These are phyloP conservation scores for Passer montanus DNA, from an alignment of 2,113 vertebrate species.

Conservation along the genomic window DNA sequence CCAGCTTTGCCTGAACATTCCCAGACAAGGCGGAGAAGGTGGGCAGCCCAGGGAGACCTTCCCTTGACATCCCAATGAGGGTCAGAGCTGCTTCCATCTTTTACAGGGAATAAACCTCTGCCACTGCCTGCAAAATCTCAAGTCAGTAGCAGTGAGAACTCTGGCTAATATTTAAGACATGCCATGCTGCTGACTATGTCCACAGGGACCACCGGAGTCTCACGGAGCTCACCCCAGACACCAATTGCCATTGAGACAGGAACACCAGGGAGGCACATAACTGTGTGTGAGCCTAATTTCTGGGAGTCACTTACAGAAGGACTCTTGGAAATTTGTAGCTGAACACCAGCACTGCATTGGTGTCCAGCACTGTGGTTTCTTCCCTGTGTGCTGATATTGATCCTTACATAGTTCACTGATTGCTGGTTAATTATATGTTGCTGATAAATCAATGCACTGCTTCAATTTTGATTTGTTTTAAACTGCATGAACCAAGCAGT, in stretches of 20 bases:
- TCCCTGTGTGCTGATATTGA: neutral
- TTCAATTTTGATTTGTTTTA: neutral
- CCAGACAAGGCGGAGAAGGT: neutral
- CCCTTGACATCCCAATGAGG: neutral
- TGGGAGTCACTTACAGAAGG: neutral
- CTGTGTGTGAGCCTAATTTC: neutral
- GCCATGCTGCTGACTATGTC: neutral
- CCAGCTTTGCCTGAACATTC: neutral
- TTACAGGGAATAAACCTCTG: neutral
- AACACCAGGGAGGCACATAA: neutral
- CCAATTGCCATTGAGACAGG: neutral
- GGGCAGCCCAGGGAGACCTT: neutral
- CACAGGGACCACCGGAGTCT: neutral
- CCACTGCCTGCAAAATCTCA: neutral
- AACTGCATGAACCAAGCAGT: neutral
- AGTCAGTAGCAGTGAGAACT: neutral
- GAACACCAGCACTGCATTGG: neutral
- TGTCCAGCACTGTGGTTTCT: neutral
- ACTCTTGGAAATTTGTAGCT: neutral
- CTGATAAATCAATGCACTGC: constrained; percentile 9
- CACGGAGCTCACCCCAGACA: fast-evolving
- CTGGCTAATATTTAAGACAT: neutral
- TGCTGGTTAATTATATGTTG: neutral
- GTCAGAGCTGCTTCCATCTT: neutral
- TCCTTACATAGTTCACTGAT: constrained; percentile 5